Evolutionary conservation across 2,797 vertebrate species (phyloP).

Genomic region (Sebastiscus albofasciatus): DNA sequence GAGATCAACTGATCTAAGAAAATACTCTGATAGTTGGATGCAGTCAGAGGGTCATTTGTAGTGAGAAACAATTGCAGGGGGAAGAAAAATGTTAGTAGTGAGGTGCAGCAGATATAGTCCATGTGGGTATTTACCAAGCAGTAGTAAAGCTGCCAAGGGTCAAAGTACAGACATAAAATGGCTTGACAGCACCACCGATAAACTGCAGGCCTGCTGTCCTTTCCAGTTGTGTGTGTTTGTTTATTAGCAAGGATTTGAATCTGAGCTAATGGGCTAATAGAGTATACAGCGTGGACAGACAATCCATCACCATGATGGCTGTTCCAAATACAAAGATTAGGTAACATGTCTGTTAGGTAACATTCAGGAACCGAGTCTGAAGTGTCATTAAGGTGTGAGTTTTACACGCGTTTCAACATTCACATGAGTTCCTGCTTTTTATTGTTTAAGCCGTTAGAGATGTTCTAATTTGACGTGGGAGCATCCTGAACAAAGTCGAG

Average conservation of each 20-base stretch:
- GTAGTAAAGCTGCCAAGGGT: conserved; percentile 59
- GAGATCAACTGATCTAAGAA: background rate
- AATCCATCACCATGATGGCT: conserved; percentile 15
- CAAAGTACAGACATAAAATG: conserved; percentile 46
- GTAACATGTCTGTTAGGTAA: background rate
- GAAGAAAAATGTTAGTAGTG: conserved; percentile 4
- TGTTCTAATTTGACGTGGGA: conserved; percentile 20
- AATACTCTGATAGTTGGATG: background rate
- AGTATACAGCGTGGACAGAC: conserved; percentile 10
- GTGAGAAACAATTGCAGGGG: background rate
- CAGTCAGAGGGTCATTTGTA: background rate
- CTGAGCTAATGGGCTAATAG: conserved; percentile 19
- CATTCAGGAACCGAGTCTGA: background rate
- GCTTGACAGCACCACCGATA: conserved; percentile 26
- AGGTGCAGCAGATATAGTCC: background rate
- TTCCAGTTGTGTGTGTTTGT: conserved; percentile 20
- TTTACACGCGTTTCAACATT: background rate
- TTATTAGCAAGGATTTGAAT: conserved; percentile 36
- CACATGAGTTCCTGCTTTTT: background rate
- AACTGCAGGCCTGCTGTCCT: conserved; percentile 22
- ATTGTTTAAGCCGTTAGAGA: background rate
- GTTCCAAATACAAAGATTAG: conserved; percentile 6
- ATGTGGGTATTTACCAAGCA: conserved; percentile 34
- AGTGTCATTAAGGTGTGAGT: background rate
- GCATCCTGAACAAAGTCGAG: conserved; percentile 2